phyloP scores from a whole-genome alignment of 1,140 invertebrate species.

The Aphis gossypii region DNA sequence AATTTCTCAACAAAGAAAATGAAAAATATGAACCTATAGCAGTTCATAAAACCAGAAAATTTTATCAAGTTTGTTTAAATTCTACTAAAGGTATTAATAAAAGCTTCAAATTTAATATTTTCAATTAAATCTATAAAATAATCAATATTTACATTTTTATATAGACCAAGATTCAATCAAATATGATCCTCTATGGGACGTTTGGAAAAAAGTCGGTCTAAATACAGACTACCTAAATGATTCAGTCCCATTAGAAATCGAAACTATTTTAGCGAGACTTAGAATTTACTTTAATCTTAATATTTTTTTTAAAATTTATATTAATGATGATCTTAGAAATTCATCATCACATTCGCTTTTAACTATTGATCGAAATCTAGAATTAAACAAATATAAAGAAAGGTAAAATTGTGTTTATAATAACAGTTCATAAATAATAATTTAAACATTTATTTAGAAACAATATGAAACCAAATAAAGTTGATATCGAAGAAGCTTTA shows the following conservation, averaged over 20 bases:
- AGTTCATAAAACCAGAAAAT: constrained; percentile 70
- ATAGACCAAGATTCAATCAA: not conserved
- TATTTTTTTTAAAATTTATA: not conserved
- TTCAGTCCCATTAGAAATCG: not conserved
- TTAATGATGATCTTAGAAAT: constrained; percentile 38
- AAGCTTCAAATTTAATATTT: not conserved
- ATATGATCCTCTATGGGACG: not conserved
- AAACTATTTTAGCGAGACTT: constrained; percentile 1
- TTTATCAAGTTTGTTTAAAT: constrained; percentile 72
- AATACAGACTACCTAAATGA: constrained; percentile 27
- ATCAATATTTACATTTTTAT: not conserved
- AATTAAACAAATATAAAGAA: not conserved
- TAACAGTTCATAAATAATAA: not conserved
- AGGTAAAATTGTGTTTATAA: not conserved
- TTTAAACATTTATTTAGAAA: not conserved
- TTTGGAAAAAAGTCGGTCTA: constrained; percentile 6
- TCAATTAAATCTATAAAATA: not conserved
- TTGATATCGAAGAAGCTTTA: not conserved
- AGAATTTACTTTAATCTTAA: not conserved
- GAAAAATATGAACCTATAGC: constrained; percentile 67
- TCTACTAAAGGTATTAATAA: constrained; percentile 58
- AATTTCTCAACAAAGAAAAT: constrained; percentile 60
- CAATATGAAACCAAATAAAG: not conserved
- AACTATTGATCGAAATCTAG: not conserved
- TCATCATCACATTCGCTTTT: constrained; percentile 12